Percentiles rank a stretch among this genome's conserved stretches.
These are phyloP conservation scores for Ctenodactylus gundi DNA, from an alignment of 2,113 vertebrate species.

Conservation along the genomic window DNA sequence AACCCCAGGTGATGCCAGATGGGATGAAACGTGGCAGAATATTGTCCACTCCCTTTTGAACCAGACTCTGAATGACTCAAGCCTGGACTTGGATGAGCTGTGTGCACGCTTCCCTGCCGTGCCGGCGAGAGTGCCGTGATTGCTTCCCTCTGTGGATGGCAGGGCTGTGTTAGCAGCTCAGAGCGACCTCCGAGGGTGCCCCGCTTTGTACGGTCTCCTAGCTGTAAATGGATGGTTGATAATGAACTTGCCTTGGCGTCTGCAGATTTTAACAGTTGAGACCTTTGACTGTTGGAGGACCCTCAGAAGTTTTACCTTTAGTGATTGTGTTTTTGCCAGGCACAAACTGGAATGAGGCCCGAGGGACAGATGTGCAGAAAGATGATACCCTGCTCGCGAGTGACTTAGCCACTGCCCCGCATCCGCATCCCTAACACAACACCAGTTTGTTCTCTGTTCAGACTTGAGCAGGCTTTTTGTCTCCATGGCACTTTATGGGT, in stretches of 20 bases:
- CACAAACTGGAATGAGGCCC: background rate
- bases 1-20: background rate
- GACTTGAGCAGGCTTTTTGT: background rate
- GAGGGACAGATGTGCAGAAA: background rate
- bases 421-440: background rate
- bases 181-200: background rate
- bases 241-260: background rate
- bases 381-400: background rate
- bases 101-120: background rate
- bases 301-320: background rate
- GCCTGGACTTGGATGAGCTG: background rate
- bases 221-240: background rate
- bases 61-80: background rate
- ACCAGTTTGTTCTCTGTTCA: background rate
- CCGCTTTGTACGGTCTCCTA: background rate
- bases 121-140: background rate
- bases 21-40: background rate
- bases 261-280: background rate
- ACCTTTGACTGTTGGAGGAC: background rate
- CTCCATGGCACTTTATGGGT: constrained; percentile 24
- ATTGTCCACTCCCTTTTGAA: background rate
- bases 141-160: background rate
- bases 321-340: background rate
- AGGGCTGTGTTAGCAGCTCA: background rate
- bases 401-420: background rate